These are phyloP conservation scores for Tarsius wallacei DNA, from an alignment of 2,797 vertebrate genomes.

Conservation along the genomic window DNA sequence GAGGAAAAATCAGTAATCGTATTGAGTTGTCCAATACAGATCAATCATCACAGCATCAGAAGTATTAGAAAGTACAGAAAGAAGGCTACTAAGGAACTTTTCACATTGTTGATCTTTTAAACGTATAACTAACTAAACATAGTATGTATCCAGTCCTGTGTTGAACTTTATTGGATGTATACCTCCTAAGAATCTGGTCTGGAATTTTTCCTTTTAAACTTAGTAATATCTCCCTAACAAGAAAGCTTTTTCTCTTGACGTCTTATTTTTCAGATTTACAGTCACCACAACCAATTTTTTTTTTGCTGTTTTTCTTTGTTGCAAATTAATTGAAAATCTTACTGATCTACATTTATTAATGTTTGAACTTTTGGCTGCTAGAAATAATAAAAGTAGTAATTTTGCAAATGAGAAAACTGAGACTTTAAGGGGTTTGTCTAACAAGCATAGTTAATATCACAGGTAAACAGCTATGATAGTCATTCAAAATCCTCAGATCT, in stretches of 20 bases:
- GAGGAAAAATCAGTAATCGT: neutral
- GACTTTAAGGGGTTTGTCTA: neutral
- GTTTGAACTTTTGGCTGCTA: neutral
- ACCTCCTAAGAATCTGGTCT: neutral
- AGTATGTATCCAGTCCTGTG: neutral
- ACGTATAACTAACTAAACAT: neutral
- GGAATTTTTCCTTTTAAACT: conserved; percentile 14
- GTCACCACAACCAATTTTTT: neutral
- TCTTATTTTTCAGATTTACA: neutral
- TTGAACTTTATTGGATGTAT: neutral
- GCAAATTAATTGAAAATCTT: neutral
- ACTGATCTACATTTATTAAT: neutral
- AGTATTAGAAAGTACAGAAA: neutral
- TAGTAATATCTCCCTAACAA: neutral
- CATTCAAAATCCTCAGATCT: neutral
- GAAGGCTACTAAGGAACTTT: neutral
- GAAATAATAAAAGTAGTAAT: neutral
- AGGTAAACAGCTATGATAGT: neutral
- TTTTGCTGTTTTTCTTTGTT: neutral
- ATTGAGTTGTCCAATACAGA: neutral
- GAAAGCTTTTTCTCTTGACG: neutral
- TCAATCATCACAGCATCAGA: neutral
- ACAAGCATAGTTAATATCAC: neutral
- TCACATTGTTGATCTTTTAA: neutral
- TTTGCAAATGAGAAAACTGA: conserved; percentile 12